phyloP scores from a whole-genome alignment of 2,113 vertebrate genomes.

The Calyptomena viridis region DNA sequence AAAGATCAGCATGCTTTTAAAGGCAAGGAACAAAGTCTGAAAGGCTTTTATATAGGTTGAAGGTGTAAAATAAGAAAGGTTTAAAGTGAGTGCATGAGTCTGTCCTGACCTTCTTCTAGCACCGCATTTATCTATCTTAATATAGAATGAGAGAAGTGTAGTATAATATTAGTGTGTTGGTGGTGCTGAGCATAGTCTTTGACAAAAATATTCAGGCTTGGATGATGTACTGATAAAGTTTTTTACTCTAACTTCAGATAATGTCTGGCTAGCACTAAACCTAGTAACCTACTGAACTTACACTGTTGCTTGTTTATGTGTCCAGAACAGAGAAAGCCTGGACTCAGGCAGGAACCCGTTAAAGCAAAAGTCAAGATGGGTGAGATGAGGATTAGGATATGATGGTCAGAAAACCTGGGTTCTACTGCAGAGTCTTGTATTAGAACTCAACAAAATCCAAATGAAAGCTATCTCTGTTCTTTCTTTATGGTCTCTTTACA shows the following conservation, averaged over 20 bases:
- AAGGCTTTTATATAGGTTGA: not conserved
- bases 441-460: too few relatives aligned
- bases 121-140: not conserved
- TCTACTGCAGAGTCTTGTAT: not conserved
- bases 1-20: slow-evolving; percentile 5
- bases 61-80: not conserved
- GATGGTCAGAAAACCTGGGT: not conserved
- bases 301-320: fast-evolving
- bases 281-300: not conserved
- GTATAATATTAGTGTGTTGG: not conserved
- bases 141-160: not conserved
- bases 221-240: not conserved
- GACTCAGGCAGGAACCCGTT: not conserved
- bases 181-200: not conserved
- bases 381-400: not conserved
- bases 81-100: not conserved
- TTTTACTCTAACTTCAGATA: not conserved
- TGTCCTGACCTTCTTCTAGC: not conserved
- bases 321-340: not conserved
- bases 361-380: not conserved
- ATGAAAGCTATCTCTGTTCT: fast-evolving
- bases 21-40: not conserved
- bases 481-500: not conserved
- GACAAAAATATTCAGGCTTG: not conserved
- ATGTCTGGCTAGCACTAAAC: not conserved